Base-by-base conservation (phyloP, 92 coral and sea anemone species). In the Porites divaricata region DNA sequence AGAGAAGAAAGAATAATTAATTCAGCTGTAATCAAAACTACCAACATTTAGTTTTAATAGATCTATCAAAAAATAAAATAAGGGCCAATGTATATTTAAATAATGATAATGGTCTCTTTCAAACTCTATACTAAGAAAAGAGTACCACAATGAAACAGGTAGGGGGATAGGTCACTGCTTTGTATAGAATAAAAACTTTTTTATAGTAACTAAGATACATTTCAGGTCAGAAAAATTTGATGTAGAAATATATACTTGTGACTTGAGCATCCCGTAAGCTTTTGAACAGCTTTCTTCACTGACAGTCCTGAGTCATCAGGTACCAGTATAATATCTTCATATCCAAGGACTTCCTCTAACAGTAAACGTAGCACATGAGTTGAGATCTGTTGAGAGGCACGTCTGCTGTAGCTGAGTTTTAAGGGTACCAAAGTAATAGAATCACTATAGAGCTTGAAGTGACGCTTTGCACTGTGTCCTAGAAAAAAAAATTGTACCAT, bases 311-410 rank as follows among this genome's bases (percentile, higher is more conserved):
- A 76, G 20, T 67, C 83, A 76, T 81, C 87, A 48, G 77, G 77
- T 66, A 94, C 91, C 70, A 94, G 62, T 35, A 61, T 70, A 57
- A 94, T 86, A 83, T 91, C 84, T 26, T 94, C 91, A 69, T 94
- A 94, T 8, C 98, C 98, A 16, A 94, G 74, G 14, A 87, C 90
- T 81, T 94, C 98, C 41, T 91, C 98, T 11, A 93, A 86, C 48
- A 94, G 86, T 72, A 89, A 84, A 14, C 77, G 88, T 54, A 91
- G 69, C 63, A 89, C 91, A 24, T 94, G 95, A 17, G 95, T 89
- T 6, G 91, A 76, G 50, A 94, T 76, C 74, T 94, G 98, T 61
- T 94, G 95, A 41, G 98, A 89, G 61, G 85, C 86, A 35, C 88
- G 89, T 45, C 76, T 90, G 70, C 95, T 88, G 77, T 86, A 91